Percentiles rank a stretch among this genome's conserved stretches.
Conservation (phyloP, 2,888 invertebrate species). For the Serripes groenlandicus region DNA sequence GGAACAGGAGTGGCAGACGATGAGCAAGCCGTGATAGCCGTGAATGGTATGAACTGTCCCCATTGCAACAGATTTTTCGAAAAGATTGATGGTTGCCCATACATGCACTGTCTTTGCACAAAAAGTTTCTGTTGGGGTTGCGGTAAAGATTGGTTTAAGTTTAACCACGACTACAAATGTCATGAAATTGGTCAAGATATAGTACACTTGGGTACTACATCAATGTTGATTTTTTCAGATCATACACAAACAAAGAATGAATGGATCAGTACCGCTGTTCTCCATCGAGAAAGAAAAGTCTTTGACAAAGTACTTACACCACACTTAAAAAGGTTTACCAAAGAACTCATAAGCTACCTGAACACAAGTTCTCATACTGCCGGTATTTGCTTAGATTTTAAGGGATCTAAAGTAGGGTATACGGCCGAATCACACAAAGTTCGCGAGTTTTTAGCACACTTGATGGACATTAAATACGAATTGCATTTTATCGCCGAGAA, state of each 20-base stretch:
- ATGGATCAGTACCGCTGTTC: conserved; percentile 58
- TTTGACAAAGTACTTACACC: conserved; percentile 24
- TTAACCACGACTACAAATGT: background rate
- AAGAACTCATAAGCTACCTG: conserved; percentile 33
- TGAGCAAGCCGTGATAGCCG: conserved; percentile 25
- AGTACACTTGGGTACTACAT: background rate
- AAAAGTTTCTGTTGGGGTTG: conserved; percentile 74
- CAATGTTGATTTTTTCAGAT: background rate
- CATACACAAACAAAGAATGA: conserved; percentile 10
- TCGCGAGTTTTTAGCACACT: conserved; percentile 48
- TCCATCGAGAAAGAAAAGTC: too few relatives aligned
- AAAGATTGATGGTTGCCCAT: conserved; percentile 72
- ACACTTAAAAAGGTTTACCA: conserved; percentile 26
- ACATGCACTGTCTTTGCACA: conserved; percentile 70
- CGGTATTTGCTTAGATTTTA: conserved; percentile 43
- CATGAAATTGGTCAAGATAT: background rate
- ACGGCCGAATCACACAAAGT: conserved; percentile 46
- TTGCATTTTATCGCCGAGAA: conserved; percentile 68
- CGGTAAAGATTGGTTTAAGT: conserved; percentile 35
- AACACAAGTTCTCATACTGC: too few relatives aligned
- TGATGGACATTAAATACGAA: conserved; percentile 62
- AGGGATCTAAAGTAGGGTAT: conserved; percentile 12
- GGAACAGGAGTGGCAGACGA: conserved; percentile 49
- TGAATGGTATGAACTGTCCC: conserved; percentile 72
- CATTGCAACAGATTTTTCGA: conserved; percentile 71